phyloP scores from a whole-genome alignment of 1,140 invertebrate species.

The Aphaenogaster floridana region DNA sequence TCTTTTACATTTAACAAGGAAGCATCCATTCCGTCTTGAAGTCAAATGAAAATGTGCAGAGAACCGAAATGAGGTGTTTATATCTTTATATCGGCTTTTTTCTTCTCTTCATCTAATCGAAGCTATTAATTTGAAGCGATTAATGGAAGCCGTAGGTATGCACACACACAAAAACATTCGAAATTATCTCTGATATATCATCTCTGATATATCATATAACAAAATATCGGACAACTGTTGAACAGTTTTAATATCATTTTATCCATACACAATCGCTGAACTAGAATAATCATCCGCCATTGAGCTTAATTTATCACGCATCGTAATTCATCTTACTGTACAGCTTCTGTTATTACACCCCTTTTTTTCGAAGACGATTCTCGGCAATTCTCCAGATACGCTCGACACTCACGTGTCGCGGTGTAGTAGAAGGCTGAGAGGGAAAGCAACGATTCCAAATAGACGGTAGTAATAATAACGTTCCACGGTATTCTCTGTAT shows the following conservation, averaged over 20 bases:
- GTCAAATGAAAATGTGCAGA: neutral
- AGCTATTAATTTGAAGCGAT: neutral
- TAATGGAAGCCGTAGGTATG: neutral
- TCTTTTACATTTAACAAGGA: neutral
- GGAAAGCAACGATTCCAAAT: constrained; percentile 69
- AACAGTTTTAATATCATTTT: constrained; percentile 15
- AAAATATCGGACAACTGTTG: neutral
- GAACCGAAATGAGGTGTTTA: neutral
- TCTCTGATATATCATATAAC: neutral
- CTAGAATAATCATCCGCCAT: neutral
- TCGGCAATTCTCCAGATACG: neutral
- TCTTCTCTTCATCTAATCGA: neutral
- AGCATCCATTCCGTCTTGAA: neutral
- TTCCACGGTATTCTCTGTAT: constrained; percentile 77
- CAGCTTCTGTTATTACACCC: constrained; percentile 8
- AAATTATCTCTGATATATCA: neutral
- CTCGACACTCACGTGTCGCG: constrained; percentile 18
- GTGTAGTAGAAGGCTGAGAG: constrained; percentile 54
- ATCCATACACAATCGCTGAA: neutral
- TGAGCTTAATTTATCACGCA: constrained; percentile 25
- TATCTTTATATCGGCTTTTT: neutral
- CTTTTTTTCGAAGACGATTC: constrained; percentile 11
- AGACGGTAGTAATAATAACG: constrained; percentile 76
- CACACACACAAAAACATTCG: neutral
- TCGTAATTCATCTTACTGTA: neutral